Conservation (phyloP, 2,888 invertebrate species). For the Callimorpha dominula region DNA sequence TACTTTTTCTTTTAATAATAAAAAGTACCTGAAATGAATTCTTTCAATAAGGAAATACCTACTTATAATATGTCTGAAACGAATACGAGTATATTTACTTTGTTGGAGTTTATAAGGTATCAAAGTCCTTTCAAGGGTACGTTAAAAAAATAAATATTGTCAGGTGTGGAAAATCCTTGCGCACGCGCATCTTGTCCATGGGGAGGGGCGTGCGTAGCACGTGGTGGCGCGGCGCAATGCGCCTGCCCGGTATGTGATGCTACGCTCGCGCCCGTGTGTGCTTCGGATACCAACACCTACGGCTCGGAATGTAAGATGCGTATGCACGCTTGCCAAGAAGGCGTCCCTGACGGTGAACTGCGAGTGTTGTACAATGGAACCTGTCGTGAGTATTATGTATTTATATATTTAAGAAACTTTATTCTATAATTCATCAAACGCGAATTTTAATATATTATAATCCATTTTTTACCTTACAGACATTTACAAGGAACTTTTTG, state of each 20-base stretch:
- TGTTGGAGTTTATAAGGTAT: no score
- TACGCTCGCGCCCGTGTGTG: slow-evolving; percentile 91
- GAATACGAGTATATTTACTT: no score
- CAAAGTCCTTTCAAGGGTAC: background rate
- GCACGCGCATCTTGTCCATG: slow-evolving; percentile 87
- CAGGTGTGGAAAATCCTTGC: slow-evolving; percentile 87
- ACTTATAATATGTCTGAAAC: no score
- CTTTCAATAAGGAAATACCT: no score
- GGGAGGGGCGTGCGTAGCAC: slow-evolving; percentile 90
- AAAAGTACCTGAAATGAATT: no score
- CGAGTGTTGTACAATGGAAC: slow-evolving; percentile 88
- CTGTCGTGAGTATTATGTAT: slow-evolving; percentile 72
- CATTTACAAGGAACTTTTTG: no score
- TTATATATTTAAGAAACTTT: background rate
- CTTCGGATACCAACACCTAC: slow-evolving; percentile 92
- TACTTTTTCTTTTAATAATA: no score
- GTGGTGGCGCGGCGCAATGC: slow-evolving; percentile 88
- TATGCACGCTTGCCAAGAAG: slow-evolving; percentile 92
- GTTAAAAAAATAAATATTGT: background rate
- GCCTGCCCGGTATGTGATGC: slow-evolving; percentile 92
- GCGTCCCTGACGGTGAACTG: slow-evolving; percentile 89
- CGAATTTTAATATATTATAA: background rate
- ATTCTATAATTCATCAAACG: background rate
- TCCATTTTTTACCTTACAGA: no score
- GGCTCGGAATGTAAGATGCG: slow-evolving; percentile 94